Evolutionary conservation across 2,888 invertebrate genomes (phyloP), one percentile per base, ranked within the genome.

Genomic region (Macaria notata): DNA sequence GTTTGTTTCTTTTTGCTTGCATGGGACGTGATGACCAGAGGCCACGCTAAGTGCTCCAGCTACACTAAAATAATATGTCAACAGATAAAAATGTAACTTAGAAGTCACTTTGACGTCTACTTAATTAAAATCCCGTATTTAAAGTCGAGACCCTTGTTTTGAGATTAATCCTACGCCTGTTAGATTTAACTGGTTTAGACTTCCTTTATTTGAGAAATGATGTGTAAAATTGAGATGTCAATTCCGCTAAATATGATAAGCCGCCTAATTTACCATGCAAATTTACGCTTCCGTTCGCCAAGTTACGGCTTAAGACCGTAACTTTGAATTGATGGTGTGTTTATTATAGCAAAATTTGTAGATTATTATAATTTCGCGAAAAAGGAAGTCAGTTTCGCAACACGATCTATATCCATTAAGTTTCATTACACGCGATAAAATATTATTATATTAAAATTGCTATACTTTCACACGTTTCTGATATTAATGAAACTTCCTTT

Each of bases 91-190:
- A 66, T 56, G 61, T 59, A 64, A 69, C 62, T 76, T 77, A 73
- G 69, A 72, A 69, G 67, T 71, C 60, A 70, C 69, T 71, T 66
- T 70, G 74, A 74, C 68, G 57, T 47, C 36, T 54, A 53, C 48
- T 66, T 76, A 75, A 76, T 80, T 78, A 74, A 74, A 76, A 74
- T 56, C 72, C 78, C 76, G 72, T 70, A 68, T 67, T 74, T 72
- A 66, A 43, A 74, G 65, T 69, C 54, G 57, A 64, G 70, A 68
- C 59, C 68, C 70, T 72, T 72, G 73, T 73, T 71, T 51, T 53
- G 56, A 39, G 57, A 57, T 52, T 52, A 43, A 43, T n/a, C 39
- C 48, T 38, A 29, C 46, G 31, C 31, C 38, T 36, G 49, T 54
- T 45, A 50, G 50, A 50, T 44, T 30, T 38, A 50, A 33, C 3